Evolutionary conservation across 2,113 vertebrate species (phyloP), one percentile per base, ranked within the genome.

Genomic region (Ascaphus truei): DNA sequence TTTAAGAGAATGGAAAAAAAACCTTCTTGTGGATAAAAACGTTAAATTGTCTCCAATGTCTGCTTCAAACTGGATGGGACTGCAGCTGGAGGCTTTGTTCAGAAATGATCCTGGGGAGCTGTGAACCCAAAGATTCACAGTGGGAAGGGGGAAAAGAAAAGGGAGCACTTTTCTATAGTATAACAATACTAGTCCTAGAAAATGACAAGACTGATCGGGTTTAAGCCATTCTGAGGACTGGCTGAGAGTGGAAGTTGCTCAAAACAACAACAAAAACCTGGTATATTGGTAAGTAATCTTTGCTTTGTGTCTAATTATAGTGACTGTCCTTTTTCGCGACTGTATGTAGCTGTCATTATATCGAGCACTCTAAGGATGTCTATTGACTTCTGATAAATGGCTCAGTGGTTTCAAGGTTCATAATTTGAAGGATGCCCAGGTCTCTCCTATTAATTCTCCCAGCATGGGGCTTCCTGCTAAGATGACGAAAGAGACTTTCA

Each of bases 21-120:
- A 89, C 90, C 89, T 94, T 97, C 94, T 96, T 94, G 96, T 94
- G 95, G 96, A 98, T 99, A 99, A 99, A 98, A 98, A 95, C 94
- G 94, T 93, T 95, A 99, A 99, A 99, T 99, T 99, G 97, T 99
- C 96, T 94, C 96, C 96, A 98, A 98, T 99, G 98, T 98, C 95
- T 96, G 94, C 94, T 95, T 98, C 93, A 97, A 95, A 99, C 96
- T 98, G 96, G 96, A 97, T 93, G 92, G 92, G 89, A 86, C 93
- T 98, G 97, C 97, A 99, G 97, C 97, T 99, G 97, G 93, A 94
- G 91, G 94, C 94, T 98, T 99, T 99, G 96, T 99, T 98, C 94
- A 84, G 85, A 88, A 95, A 96, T 94, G 94, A 98, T 97, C 97
- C 95, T 93, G 95, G 86, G 93, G 96, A 94, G 96, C 92, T 92